Percentiles rank a stretch among this genome's conserved stretches.
These are phyloP conservation scores for Mesocentrotus franciscanus DNA, from an alignment of 53 echinoderm and acorn worm species.

Conservation along the genomic window DNA sequence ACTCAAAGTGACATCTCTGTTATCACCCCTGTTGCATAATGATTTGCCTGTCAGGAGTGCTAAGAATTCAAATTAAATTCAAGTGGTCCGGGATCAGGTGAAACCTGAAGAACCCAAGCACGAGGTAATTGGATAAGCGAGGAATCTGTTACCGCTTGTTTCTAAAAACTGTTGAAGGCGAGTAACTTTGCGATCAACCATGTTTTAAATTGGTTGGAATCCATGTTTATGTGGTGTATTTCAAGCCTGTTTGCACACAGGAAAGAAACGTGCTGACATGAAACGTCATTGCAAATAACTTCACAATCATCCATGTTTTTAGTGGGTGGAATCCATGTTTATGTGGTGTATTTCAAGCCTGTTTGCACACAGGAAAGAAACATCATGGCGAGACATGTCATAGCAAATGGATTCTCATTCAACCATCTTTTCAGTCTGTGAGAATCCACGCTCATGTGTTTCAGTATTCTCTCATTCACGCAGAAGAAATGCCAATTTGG, in stretches of 20 bases:
- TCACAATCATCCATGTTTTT: no score
- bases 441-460: no score
- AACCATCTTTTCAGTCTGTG: no score
- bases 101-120: background rate
- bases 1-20: background rate
- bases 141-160: background rate
- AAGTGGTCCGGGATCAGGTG: background rate
- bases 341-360: no score
- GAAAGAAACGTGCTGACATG: background rate
- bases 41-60: background rate
- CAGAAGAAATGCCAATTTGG: no score
- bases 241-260: background rate
- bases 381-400: no score
- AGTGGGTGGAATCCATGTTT: no score
- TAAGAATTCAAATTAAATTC: slow-evolving; percentile 33
- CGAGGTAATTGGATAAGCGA: background rate
- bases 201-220: background rate
- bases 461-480: no score
- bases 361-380: no score
- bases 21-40: slow-evolving; percentile 14
- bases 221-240: background rate
- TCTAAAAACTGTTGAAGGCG: background rate
- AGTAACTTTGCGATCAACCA: background rate
- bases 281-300: background rate
- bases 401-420: background rate